Conservation (phyloP, 2,113 vertebrate genomes). For the Lichenostomus cassidix region DNA sequence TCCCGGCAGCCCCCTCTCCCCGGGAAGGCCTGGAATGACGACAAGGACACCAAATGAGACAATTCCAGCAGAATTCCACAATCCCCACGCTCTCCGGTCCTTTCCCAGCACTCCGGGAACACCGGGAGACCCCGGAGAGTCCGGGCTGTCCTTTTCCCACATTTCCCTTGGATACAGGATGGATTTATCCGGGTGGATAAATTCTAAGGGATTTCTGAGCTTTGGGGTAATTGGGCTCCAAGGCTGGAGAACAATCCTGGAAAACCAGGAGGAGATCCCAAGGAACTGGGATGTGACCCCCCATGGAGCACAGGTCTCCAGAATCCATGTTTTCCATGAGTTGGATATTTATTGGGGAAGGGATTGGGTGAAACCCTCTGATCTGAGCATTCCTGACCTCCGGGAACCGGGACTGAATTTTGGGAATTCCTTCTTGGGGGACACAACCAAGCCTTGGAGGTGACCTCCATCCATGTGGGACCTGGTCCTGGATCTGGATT, state of each 20-base stretch:
- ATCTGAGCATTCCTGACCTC: not conserved
- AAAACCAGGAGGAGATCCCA: not conserved
- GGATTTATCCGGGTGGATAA: not conserved
- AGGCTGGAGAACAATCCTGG: not conserved
- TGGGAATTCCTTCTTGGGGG: accelerated
- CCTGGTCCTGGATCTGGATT: not conserved
- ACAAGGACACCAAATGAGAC: not conserved
- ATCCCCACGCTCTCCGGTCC: accelerated
- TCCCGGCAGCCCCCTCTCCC: not conserved
- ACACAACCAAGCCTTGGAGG: not conserved
- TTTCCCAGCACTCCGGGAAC: not conserved
- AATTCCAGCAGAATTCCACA: accelerated
- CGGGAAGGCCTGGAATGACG: not conserved
- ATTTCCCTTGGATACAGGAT: accelerated
- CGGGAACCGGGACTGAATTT: not conserved
- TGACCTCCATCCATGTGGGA: accelerated
- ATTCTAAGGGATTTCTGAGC: not conserved
- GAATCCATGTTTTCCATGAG: not conserved
- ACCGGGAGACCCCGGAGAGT: accelerated
- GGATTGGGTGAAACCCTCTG: not conserved
- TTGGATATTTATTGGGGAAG: not conserved
- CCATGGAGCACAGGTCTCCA: not conserved
- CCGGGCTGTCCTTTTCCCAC: not conserved
- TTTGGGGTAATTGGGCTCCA: accelerated
- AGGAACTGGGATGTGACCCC: not conserved